phyloP scores from a whole-genome alignment of 2,113 vertebrate species.

The Trematocara marginatum region DNA sequence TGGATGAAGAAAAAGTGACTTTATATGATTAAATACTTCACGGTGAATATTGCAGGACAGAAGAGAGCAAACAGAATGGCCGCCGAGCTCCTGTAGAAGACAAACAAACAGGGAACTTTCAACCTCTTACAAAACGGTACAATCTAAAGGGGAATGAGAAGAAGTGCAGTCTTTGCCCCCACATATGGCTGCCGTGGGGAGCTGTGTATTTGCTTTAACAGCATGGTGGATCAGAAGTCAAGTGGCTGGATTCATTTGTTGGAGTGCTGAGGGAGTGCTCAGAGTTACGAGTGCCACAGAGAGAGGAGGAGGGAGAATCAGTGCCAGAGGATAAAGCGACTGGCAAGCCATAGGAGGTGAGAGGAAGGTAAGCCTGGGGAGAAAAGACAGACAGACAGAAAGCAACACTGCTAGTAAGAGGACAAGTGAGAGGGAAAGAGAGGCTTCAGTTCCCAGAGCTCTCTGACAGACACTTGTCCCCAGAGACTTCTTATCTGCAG shows the following conservation, averaged over 20 bases:
- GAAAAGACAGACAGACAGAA: slow-evolving; percentile 30
- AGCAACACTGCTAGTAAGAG: slow-evolving; percentile 33
- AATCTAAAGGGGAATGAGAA: slow-evolving; percentile 6
- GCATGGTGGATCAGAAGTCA: slow-evolving; percentile 47
- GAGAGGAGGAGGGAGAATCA: slow-evolving; percentile 7
- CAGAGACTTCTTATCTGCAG: slow-evolving; percentile 65
- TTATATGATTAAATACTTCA: not conserved
- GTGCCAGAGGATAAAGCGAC: slow-evolving; percentile 49
- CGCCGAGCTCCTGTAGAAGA: not conserved
- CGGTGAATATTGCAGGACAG: not conserved
- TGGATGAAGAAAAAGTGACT: not conserved
- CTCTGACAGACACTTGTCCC: slow-evolving; percentile 54
- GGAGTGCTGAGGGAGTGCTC: slow-evolving; percentile 41
- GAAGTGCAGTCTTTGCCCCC: not conserved
- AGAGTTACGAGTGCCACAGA: slow-evolving; percentile 28
- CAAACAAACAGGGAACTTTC: slow-evolving; percentile 21
- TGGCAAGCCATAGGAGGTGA: slow-evolving; percentile 32
- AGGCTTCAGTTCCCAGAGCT: slow-evolving; percentile 45
- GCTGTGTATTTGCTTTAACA: slow-evolving; percentile 43
- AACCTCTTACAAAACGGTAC: slow-evolving; percentile 9
- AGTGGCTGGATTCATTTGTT: slow-evolving; percentile 57
- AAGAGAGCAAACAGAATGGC: slow-evolving; percentile 5
- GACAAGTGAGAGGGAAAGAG: slow-evolving; percentile 35
- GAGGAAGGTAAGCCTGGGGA: slow-evolving; percentile 31
- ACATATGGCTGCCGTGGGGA: slow-evolving; percentile 21